Percentiles rank a stretch among this genome's conserved stretches.
phyloP scores from a whole-genome alignment of 1,140 invertebrate genomes.

The Ceratitis capitata region DNA sequence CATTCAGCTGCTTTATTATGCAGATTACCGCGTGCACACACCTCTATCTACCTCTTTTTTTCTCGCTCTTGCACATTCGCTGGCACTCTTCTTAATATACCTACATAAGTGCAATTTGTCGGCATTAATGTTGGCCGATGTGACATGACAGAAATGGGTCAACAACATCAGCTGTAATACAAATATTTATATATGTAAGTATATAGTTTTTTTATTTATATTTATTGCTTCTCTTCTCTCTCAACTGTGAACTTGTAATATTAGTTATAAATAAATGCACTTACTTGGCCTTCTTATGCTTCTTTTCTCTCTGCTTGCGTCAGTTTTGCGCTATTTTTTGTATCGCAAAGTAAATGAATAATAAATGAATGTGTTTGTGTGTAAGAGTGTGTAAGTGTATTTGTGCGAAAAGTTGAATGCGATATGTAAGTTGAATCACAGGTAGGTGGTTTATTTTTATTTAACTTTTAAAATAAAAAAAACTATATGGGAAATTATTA shows the following conservation, averaged over 20 bases:
- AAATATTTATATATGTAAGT: background rate
- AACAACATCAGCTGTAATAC: background rate
- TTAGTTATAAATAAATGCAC: background rate
- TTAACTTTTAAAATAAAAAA: no score
- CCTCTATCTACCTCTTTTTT: background rate
- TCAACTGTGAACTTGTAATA: background rate
- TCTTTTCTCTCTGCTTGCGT: background rate
- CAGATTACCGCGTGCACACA: background rate
- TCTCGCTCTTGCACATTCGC: no score
- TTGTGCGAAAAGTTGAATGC: constrained; percentile 16
- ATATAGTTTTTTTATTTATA: background rate
- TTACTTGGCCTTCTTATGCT: background rate
- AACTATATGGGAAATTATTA: no score
- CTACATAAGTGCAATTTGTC: background rate
- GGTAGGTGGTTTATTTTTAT: no score
- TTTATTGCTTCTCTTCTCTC: background rate
- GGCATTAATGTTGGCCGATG: background rate
- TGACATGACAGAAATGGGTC: background rate
- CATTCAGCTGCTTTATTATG: background rate
- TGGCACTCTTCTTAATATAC: background rate
- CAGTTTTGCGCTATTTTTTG: background rate
- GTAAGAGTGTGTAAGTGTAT: background rate
- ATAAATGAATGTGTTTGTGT: constrained; percentile 1
- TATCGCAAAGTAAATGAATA: background rate
- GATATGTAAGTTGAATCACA: background rate